Evolutionary conservation across 2,888 invertebrate species (phyloP).

Genomic region (Odontocolon sp.): DNA sequence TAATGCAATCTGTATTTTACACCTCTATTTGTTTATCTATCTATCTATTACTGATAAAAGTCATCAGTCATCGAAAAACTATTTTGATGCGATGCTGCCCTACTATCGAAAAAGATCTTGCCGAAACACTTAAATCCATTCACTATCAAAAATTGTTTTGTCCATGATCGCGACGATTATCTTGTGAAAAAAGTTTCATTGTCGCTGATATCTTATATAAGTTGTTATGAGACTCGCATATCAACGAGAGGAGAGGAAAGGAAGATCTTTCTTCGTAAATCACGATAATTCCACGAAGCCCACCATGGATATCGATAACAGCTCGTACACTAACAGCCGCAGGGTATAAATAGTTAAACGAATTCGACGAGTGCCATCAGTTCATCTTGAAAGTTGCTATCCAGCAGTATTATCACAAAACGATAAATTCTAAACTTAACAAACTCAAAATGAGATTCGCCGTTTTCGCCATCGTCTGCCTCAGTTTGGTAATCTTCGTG

Average conservation of each 20-base stretch:
- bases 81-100: no score
- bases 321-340: background rate
- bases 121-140: no score
- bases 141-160: no score
- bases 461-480: constrained; percentile 58
- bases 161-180: no score
- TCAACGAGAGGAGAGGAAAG: constrained; percentile 10
- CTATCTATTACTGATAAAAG: no score
- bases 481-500: constrained; percentile 59
- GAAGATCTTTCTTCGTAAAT: constrained; percentile 6
- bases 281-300: constrained; percentile 32
- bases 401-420: background rate
- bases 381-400: constrained; percentile 29
- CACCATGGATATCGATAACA: constrained; percentile 18
- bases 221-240: background rate
- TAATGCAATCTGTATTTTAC: no score
- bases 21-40: no score
- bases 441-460: constrained; percentile 59
- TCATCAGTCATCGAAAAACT: no score
- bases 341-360: constrained; percentile 56
- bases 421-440: constrained; percentile 19
- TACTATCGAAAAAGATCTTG: no score
- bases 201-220: constrained; percentile 23
- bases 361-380: constrained; percentile 46
- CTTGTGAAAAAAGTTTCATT: constrained; percentile 9